Evolutionary conservation across 2,888 invertebrate genomes (phyloP).

Genomic region (Ophonus ardosiacus): DNA sequence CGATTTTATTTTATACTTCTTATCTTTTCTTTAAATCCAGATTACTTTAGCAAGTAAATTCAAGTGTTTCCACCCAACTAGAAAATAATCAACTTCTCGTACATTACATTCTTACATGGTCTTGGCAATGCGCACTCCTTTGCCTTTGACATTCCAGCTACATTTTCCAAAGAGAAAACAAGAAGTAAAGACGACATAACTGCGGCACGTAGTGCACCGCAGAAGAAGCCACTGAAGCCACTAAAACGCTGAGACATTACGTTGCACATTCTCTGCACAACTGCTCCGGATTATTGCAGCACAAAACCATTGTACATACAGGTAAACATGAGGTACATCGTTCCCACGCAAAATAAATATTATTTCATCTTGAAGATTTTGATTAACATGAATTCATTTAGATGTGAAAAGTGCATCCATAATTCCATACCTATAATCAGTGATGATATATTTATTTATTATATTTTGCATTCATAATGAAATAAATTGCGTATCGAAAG

Average conservation of each 20-base stretch:
- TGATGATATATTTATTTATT: too few species aligned
- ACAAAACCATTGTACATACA: background rate
- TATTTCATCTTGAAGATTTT: background rate
- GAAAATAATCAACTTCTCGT: background rate
- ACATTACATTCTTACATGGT: background rate
- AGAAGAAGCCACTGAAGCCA: background rate
- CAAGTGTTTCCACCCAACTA: too few species aligned
- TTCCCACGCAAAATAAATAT: background rate
- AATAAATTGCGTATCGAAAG: too few species aligned
- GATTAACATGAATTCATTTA: too few species aligned
- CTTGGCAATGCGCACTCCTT: background rate
- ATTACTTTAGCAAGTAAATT: too few species aligned
- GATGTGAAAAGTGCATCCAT: too few species aligned
- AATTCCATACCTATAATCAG: too few species aligned
- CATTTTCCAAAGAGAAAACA: background rate
- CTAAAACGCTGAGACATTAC: background rate
- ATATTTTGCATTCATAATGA: too few species aligned
- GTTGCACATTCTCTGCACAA: background rate
- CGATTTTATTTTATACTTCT: too few species aligned
- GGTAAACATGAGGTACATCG: background rate
- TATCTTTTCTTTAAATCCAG: too few species aligned
- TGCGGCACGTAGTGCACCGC: background rate
- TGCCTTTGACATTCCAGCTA: background rate
- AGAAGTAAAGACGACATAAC: background rate
- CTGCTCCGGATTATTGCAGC: background rate